Percentiles rank a stretch among this genome's conserved stretches.
Evolutionary conservation across 2,113 vertebrate species (phyloP).

Genomic region (Thoracochromis brauschi): DNA sequence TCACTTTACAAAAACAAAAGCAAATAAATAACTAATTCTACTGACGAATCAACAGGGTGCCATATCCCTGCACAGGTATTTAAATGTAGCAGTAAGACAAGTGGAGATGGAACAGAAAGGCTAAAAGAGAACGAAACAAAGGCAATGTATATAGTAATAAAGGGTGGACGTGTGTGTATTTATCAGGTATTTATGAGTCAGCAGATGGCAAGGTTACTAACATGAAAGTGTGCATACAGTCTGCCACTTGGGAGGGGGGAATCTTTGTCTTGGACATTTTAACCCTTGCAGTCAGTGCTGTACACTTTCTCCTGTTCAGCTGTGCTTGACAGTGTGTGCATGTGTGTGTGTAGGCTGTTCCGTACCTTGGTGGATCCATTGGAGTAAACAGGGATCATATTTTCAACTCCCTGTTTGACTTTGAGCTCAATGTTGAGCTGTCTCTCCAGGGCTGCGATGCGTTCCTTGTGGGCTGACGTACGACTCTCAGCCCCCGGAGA

Average conservation of each 20-base stretch:
- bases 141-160: background rate
- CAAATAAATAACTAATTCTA: background rate
- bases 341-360: background rate
- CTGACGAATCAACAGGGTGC: fast-evolving
- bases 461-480: constrained; percentile 70
- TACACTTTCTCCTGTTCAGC: background rate
- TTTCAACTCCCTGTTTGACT: constrained; percentile 88
- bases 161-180: background rate
- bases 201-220: background rate
- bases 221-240: background rate
- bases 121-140: background rate
- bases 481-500: constrained; percentile 71
- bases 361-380: constrained; percentile 82
- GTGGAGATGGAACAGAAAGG: background rate
- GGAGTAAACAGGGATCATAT: constrained; percentile 89
- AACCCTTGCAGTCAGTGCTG: background rate
- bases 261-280: background rate
- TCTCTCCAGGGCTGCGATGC: constrained; percentile 80
- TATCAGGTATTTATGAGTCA: background rate
- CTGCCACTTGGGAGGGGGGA: background rate
- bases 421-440: constrained; percentile 89
- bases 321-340: background rate
- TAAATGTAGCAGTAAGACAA: background rate
- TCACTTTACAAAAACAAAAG: background rate
- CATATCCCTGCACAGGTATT: background rate